A percentile compares a stretch with the other conserved stretches of the same genome.
These are phyloP conservation scores for Cnemophilus loriae DNA, from an alignment of 2,113 vertebrate species.

Conservation along the genomic window DNA sequence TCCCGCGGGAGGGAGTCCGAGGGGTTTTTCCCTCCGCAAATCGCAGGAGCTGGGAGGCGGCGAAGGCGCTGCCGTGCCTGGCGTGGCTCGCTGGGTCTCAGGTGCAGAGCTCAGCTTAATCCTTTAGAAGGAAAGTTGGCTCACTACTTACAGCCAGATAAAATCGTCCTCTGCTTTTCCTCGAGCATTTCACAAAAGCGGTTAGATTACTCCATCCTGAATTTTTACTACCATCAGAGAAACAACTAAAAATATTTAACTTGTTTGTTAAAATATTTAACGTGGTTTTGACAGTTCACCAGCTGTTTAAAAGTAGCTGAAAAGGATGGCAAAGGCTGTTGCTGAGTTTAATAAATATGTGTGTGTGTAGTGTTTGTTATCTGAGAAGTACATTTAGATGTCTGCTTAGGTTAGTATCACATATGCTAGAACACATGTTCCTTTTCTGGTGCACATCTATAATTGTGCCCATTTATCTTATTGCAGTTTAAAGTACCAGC, in stretches of 20 bases:
- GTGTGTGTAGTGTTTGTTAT: slow-evolving; percentile 34
- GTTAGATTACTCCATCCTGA: background rate
- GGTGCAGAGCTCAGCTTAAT: background rate
- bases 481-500: slow-evolving; percentile 60
- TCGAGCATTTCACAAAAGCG: background rate
- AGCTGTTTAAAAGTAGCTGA: slow-evolving; percentile 70
- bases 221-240: slow-evolving; percentile 25
- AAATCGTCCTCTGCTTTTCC: background rate
- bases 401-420: slow-evolving; percentile 66
- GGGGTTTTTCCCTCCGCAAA: background rate
- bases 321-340: slow-evolving; percentile 39
- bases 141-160: background rate
- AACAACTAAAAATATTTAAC: slow-evolving; percentile 61
- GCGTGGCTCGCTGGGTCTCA: background rate
- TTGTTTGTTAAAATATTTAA: slow-evolving; percentile 62
- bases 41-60: fast-evolving
- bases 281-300: slow-evolving; percentile 54
- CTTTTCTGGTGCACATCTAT: slow-evolving; percentile 51
- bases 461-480: slow-evolving; percentile 67
- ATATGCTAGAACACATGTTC: slow-evolving; percentile 71
- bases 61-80: fast-evolving
- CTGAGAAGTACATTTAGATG: slow-evolving; percentile 56
- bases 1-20: background rate
- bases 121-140: background rate
- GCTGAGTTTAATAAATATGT: slow-evolving; percentile 39